Percentiles rank a stretch among this genome's conserved stretches.
Evolutionary conservation across 2,797 vertebrate genomes (phyloP).

Genomic region (Gobionotothen gibberifrons): DNA sequence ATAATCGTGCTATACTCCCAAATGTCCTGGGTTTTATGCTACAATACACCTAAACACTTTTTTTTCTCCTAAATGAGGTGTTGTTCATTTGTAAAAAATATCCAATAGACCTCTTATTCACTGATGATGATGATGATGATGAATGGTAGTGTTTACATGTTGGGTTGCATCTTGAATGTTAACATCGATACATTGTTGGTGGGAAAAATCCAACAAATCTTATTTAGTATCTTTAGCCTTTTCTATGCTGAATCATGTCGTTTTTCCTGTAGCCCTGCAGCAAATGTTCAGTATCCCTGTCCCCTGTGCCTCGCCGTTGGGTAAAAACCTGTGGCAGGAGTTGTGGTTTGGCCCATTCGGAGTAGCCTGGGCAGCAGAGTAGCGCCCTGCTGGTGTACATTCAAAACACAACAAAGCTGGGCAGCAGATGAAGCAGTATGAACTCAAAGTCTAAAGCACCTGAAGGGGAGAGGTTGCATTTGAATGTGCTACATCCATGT

Average conservation of each 20-base stretch:
- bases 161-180: not conserved
- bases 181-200: not conserved
- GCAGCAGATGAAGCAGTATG: not conserved
- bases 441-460: constrained; percentile 5
- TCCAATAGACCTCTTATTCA: not conserved
- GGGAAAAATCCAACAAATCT: not conserved
- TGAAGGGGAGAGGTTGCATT: constrained; percentile 1
- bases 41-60: not conserved
- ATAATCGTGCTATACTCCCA: not conserved
- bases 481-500: constrained; percentile 21
- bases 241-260: not conserved
- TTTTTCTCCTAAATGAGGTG: not conserved
- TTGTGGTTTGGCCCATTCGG: not conserved
- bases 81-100: not conserved
- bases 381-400: constrained; percentile 13
- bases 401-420: not conserved
- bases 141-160: not conserved
- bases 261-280: not conserved
- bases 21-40: not conserved
- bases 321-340: not conserved
- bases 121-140: not conserved
- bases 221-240: not conserved
- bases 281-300: not conserved
- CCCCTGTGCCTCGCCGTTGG: not conserved
- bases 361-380: not conserved